Conservation (phyloP, 2,797 vertebrate species). For the Sciurus carolinensis region DNA sequence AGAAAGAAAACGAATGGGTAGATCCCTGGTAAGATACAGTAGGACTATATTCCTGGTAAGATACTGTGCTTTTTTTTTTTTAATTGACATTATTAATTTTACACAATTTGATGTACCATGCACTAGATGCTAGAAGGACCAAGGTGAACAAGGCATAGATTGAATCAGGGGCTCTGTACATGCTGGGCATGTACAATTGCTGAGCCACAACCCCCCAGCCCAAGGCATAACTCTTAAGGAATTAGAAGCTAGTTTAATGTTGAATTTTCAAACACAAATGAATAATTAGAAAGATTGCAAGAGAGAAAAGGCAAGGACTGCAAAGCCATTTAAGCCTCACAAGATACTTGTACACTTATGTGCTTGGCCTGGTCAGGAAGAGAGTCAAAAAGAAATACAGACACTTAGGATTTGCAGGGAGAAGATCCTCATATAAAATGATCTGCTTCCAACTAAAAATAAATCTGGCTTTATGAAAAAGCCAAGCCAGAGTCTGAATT, state of each 20-base stretch:
- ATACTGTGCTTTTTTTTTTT: background rate
- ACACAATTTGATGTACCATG: background rate
- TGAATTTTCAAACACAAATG: background rate
- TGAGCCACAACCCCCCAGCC: background rate
- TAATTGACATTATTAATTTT: conserved; percentile 6
- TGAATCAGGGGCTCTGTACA: no score
- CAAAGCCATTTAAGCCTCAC: background rate
- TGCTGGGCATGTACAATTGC: no score
- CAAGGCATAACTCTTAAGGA: background rate
- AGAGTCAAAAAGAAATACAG: background rate
- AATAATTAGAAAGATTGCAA: background rate
- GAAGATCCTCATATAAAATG: background rate
- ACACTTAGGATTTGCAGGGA: background rate
- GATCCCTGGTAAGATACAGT: background rate
- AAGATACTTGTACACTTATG: background rate
- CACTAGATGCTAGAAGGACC: background rate
- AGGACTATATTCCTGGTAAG: background rate
- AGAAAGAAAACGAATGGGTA: background rate
- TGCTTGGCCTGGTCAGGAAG: background rate
- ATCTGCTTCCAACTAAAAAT: conserved; percentile 33
- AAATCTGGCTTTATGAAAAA: conserved; percentile 57
- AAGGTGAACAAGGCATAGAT: background rate
- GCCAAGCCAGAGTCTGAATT: background rate
- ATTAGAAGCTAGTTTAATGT: conserved; percentile 24
- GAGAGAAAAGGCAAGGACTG: background rate